These are phyloP conservation scores for Drosophila takahashii DNA, from an alignment of 1,140 invertebrate genomes.

Conservation along the genomic window DNA sequence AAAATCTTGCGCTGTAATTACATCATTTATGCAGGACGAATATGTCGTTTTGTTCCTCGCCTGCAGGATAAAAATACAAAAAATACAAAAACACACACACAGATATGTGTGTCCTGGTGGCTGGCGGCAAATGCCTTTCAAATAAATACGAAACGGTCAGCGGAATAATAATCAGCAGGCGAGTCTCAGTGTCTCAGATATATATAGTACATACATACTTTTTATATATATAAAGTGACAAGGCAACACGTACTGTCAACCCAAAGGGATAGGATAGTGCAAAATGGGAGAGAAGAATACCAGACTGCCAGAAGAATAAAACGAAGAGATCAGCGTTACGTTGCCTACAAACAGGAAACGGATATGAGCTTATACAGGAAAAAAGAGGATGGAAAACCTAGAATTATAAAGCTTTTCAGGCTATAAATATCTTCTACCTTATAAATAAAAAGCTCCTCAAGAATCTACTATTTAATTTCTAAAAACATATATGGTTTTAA, in stretches of 20 bases:
- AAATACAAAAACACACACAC: not conserved
- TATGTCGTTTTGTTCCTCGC: conserved; percentile 76
- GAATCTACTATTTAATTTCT: too few relatives aligned
- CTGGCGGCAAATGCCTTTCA: conserved; percentile 75
- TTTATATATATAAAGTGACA: conserved; percentile 48
- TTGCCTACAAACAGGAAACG: conserved; percentile 61
- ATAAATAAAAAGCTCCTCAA: not conserved
- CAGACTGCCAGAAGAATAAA: conserved; percentile 18
- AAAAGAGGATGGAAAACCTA: not conserved
- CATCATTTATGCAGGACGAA: conserved; percentile 83
- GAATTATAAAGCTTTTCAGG: too few relatives aligned
- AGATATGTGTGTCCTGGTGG: conserved; percentile 31
- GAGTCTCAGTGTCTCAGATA: conserved; percentile 47
- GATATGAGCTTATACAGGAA: conserved; percentile 32
- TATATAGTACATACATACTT: conserved; percentile 31
- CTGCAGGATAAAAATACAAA: conserved; percentile 21
- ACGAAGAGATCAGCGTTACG: conserved; percentile 56
- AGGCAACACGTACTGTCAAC: conserved; percentile 68
- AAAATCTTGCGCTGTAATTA: conserved; percentile 83
- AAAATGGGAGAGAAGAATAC: conserved; percentile 1
- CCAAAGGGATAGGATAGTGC: conserved; percentile 7
- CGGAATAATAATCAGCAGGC: conserved; percentile 78
- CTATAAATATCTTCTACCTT: too few relatives aligned
- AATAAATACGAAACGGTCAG: conserved; percentile 83
- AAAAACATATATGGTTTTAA: too few relatives aligned